Evolutionary conservation across 2,113 vertebrate genomes (phyloP), one percentile per base, ranked within the genome.

Genomic region (Ptyas mucosa): DNA sequence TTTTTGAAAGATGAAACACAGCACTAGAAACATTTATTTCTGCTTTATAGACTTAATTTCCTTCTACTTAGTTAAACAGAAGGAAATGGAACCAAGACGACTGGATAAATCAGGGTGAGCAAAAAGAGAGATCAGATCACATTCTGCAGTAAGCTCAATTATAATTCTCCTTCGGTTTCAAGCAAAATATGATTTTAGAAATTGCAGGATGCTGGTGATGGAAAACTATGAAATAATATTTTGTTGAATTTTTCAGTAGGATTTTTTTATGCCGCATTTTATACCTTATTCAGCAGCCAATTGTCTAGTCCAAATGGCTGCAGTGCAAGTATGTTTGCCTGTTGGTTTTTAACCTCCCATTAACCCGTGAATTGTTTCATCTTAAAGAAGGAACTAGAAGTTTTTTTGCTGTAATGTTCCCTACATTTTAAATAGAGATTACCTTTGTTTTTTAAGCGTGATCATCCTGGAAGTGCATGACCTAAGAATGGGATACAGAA

Each of bases 101-200:
- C 23, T 2, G 86, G 39, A 20, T 46, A 18, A 0, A 39, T 0
- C 0, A 88, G 0, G 8, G 75, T 81, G 34, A 81, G 75, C 75
- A 43, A 81, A 81, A 81, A 23, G 39, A 21, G 26, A 18, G 0
- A 39, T 0, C 0, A 88, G 0, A 3, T 8, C 0, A 1, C 23
- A 20, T 0, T 0, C 0, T 90, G 39, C 53, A 54, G 9, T 23
- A 15, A 24, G 23, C 11, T 54, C 21, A 54, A 11, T 18, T 29
- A 51, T 23, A 20, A 49, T n/a, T 54, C n/a, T 81, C 1, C 0
- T 0, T n/a, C 1, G 75, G 39, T 87, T 49, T 24, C 75, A 24
- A 92, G 6, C 15, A 7, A 0, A 0, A 0, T 0, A 0, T 0
- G 0, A 39, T 3, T 0, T 8, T 53, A 23, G 20, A 1, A 43